Conservation (phyloP, 2,113 vertebrate genomes). For the Heliornis fulica region DNA sequence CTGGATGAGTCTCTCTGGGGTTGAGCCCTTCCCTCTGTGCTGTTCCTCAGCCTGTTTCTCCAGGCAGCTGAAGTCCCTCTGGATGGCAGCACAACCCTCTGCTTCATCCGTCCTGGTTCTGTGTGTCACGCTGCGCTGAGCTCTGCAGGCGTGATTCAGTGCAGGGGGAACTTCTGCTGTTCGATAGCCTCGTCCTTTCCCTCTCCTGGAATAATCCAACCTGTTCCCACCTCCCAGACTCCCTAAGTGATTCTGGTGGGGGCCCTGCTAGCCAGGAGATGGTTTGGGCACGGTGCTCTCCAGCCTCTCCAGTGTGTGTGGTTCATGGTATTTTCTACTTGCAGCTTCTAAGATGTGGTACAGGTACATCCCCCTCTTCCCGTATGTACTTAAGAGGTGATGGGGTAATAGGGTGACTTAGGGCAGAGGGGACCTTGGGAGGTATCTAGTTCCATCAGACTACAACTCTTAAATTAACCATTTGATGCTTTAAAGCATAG, state of each 20-base stretch:
- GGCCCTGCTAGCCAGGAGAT: neutral
- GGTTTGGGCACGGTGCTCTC: neutral
- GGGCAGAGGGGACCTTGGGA: neutral
- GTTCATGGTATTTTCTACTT: neutral
- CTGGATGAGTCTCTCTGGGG: too few species aligned
- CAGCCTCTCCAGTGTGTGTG: neutral
- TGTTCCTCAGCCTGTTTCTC: neutral
- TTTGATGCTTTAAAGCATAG: neutral
- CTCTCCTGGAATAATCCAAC: neutral
- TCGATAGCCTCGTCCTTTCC: neutral
- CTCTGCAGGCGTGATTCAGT: rapidly evolving
- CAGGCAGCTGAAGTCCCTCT: neutral
- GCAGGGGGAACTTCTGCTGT: neutral
- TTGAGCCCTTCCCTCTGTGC: too few species aligned
- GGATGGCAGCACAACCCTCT: constrained; percentile 60
- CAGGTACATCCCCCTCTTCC: too few species aligned
- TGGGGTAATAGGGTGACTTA: neutral
- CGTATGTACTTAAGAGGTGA: neutral
- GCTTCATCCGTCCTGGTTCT: neutral
- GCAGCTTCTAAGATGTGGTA: neutral
- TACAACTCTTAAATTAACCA: neutral
- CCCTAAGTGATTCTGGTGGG: neutral
- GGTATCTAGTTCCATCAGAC: neutral
- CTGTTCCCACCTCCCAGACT: neutral
- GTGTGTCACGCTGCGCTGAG: rapidly evolving